These are phyloP conservation scores for Ictalurus punctatus DNA, from an alignment of 2,113 vertebrate genomes.

Conservation along the genomic window DNA sequence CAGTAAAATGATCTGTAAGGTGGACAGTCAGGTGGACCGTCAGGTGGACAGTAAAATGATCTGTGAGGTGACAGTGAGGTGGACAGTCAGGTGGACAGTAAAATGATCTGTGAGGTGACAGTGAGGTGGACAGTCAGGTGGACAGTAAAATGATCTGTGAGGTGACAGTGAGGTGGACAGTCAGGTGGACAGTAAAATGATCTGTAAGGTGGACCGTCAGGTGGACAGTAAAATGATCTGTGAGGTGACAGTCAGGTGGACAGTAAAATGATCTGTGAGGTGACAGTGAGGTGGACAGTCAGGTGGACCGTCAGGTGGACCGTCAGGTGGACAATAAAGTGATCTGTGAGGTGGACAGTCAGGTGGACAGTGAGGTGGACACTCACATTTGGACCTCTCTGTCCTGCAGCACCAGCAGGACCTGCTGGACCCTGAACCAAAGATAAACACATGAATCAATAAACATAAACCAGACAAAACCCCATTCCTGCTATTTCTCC, in stretches of 20 bases:
- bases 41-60: not conserved
- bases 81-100: not conserved
- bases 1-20: not conserved
- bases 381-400: conserved; percentile 92
- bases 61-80: not conserved
- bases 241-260: not conserved
- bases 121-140: not conserved
- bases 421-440: conserved; percentile 84
- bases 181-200: not conserved
- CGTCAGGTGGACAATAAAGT: no score
- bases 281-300: not conserved
- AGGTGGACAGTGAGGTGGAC: not conserved
- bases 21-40: not conserved
- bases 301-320: not conserved
- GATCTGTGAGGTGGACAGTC: not conserved
- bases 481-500: not conserved
- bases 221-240: not conserved
- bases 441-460: not conserved
- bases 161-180: not conserved
- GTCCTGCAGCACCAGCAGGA: conserved; percentile 85
- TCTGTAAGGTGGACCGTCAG: not conserved
- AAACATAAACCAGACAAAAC: not conserved
- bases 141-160: not conserved
- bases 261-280: not conserved
- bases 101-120: not conserved